Conservation (phyloP, 2,888 invertebrate genomes). For the Heliconius aoede region DNA sequence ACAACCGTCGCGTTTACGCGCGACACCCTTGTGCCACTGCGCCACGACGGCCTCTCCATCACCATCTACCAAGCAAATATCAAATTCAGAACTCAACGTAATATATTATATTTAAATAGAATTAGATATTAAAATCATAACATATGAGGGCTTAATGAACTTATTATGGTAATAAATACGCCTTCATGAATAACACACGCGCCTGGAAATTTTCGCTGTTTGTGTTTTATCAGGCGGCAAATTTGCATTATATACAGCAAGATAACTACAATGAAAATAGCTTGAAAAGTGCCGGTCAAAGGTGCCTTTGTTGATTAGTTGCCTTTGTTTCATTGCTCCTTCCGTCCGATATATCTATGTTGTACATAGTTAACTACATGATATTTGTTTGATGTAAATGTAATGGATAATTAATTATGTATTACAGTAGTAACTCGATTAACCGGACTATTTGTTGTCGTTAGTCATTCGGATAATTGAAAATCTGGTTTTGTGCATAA, state of each 20-base stretch:
- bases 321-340: conserved; percentile 42
- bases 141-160: conserved; percentile 35
- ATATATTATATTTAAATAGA: conserved; percentile 9
- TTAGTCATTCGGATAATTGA: no score
- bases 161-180: conserved; percentile 39
- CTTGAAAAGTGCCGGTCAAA: conserved; percentile 29
- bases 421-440: no score
- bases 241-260: conserved; percentile 39
- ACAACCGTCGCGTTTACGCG: no score
- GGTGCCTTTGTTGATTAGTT: conserved; percentile 48
- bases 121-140: conserved; percentile 25
- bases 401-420: no score
- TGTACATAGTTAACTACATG: not conserved
- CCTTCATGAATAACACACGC: conserved; percentile 36
- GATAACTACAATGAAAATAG: conserved; percentile 22
- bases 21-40: no score
- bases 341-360: conserved; percentile 3
- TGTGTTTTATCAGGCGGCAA: conserved; percentile 39
- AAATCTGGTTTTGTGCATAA: no score
- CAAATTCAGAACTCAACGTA: not conserved
- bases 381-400: not conserved
- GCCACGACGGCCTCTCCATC: no score
- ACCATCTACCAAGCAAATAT: not conserved
- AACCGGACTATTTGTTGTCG: no score
- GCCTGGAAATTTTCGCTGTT: conserved; percentile 35